Conservation (phyloP, 2,113 vertebrate genomes). For the Anser cygnoides region DNA sequence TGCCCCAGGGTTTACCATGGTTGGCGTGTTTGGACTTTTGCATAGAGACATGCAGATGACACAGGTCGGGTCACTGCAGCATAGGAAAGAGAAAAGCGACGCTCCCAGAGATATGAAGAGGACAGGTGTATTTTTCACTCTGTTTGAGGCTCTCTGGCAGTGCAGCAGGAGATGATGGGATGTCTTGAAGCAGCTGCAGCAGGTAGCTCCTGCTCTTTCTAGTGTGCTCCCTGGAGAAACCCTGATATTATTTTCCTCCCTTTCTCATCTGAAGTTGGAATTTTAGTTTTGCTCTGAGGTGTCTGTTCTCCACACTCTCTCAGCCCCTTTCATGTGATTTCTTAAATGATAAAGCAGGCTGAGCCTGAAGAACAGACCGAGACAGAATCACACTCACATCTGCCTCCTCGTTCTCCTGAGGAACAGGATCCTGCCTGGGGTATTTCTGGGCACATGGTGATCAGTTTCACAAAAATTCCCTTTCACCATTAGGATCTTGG, state of each 20-base stretch:
- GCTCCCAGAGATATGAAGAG: background rate
- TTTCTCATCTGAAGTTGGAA: background rate
- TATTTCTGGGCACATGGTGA: background rate
- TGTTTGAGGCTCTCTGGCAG: background rate
- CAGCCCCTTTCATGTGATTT: background rate
- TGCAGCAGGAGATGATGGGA: background rate
- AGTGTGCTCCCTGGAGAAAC: background rate
- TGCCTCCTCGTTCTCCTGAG: background rate
- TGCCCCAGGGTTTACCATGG: accelerated
- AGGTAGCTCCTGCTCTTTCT: background rate
- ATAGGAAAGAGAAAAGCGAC: background rate
- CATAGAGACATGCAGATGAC: accelerated
- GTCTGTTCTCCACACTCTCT: background rate
- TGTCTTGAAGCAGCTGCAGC: background rate
- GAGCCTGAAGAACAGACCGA: background rate
- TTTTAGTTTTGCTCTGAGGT: background rate
- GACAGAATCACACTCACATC: background rate
- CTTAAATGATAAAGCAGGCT: background rate
- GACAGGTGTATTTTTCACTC: background rate
- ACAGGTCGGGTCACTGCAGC: background rate
- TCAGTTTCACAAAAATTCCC: background rate
- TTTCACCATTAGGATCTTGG: background rate
- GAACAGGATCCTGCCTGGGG: background rate
- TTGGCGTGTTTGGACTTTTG: background rate
- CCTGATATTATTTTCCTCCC: background rate